Conservation (phyloP, 1,140 invertebrate species). For the Potamilus streckersoni region DNA sequence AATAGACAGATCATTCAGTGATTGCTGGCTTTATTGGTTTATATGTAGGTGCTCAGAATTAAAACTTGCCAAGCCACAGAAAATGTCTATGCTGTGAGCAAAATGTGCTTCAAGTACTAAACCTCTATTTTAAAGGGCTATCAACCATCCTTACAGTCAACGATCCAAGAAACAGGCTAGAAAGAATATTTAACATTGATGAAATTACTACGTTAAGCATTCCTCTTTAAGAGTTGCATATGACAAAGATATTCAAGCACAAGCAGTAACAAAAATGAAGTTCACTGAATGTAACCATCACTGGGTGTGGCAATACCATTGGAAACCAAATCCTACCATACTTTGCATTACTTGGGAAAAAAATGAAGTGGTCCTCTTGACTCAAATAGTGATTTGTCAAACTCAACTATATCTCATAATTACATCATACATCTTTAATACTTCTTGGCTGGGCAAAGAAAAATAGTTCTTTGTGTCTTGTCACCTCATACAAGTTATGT, state of each 20-base stretch:
- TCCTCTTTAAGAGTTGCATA: constrained; percentile 8
- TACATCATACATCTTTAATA: constrained; percentile 63
- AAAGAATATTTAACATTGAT: constrained; percentile 5
- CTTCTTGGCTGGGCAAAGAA: constrained; percentile 21
- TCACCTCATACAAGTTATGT: constrained; percentile 39
- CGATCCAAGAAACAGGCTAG: background rate
- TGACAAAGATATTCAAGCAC: background rate
- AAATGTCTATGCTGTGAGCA: constrained; percentile 2
- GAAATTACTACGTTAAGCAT: background rate
- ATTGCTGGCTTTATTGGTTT: constrained; percentile 16
- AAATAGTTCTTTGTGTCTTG: constrained; percentile 38
- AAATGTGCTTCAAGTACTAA: constrained; percentile 4
- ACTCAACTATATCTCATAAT: constrained; percentile 25
- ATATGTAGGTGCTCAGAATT: constrained; percentile 14
- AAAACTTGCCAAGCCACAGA: constrained; percentile 8
- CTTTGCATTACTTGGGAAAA: background rate
- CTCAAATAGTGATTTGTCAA: constrained; percentile 21
- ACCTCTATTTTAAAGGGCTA: constrained; percentile 2
- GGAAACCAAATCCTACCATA: constrained; percentile 2
- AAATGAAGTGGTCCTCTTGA: background rate
- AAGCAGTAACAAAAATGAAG: constrained; percentile 3
- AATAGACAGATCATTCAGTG: constrained; percentile 4
- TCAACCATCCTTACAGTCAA: background rate
- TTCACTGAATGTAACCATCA: constrained; percentile 8
- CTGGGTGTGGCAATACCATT: constrained; percentile 4